Conservation (phyloP, 2,888 invertebrate species). For the Aphrophora alni region DNA sequence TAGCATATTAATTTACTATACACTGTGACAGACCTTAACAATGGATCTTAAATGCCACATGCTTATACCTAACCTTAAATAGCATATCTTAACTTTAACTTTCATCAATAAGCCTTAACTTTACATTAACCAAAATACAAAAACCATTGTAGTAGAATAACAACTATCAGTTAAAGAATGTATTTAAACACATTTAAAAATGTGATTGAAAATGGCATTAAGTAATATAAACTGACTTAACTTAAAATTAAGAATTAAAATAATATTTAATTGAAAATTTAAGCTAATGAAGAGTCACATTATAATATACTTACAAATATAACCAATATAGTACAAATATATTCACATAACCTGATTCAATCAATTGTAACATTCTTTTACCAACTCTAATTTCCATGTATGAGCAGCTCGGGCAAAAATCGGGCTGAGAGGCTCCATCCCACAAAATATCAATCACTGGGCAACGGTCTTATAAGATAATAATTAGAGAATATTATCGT, state of each 20-base stretch:
- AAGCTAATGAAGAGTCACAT: too few relatives aligned
- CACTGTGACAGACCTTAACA: neutral
- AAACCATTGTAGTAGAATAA: too few relatives aligned
- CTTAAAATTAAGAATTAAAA: too few relatives aligned
- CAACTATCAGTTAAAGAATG: too few relatives aligned
- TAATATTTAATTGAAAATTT: too few relatives aligned
- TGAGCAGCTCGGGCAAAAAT: slow-evolving; percentile 12
- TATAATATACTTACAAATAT: neutral
- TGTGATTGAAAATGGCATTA: too few relatives aligned
- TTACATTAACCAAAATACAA: neutral
- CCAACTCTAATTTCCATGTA: neutral
- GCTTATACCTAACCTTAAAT: neutral
- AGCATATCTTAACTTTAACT: neutral
- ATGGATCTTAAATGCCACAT: neutral
- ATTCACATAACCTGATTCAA: neutral
- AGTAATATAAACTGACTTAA: too few relatives aligned
- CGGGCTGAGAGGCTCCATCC: slow-evolving; percentile 40
- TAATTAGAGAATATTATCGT: neutral
- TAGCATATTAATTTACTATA: slow-evolving; percentile 20
- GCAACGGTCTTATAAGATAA: slow-evolving; percentile 26
- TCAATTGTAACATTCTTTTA: neutral
- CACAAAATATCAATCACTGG: slow-evolving; percentile 13
- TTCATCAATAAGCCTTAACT: neutral
- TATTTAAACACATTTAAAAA: too few relatives aligned
- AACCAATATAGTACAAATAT: neutral